These are phyloP conservation scores for Plemyria rubiginata DNA, from an alignment of 2,888 invertebrate species.

Conservation along the genomic window DNA sequence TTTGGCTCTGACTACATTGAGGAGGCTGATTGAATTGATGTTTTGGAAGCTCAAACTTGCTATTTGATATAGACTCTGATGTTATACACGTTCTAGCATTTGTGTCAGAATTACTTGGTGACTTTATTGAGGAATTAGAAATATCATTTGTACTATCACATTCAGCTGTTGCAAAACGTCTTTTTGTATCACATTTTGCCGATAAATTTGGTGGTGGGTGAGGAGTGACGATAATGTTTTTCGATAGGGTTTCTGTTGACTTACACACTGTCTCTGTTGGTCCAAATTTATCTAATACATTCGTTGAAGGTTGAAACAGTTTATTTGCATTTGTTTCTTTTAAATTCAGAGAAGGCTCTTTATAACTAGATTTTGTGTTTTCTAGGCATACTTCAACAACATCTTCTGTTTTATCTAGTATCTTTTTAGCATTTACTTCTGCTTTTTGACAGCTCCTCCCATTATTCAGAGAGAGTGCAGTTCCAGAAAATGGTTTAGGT, in stretches of 20 bases:
- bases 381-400: slow-evolving; percentile 9
- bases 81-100: slow-evolving; percentile 1
- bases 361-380: slow-evolving; percentile 1
- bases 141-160: not conserved
- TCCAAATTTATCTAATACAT: not conserved
- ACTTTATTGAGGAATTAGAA: not conserved
- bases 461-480: slow-evolving; percentile 33
- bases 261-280: not conserved
- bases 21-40: not conserved
- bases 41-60: not conserved
- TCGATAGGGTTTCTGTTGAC: slow-evolving; percentile 2
- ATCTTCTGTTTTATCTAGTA: slow-evolving; percentile 7
- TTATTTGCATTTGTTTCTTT: not conserved
- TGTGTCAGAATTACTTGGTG: not conserved
- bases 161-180: not conserved
- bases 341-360: not conserved
- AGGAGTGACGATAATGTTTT: not conserved
- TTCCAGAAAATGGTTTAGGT: not conserved
- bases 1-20: slow-evolving; percentile 3
- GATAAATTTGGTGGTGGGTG: not conserved
- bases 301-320: slow-evolving; percentile 1
- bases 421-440: slow-evolving; percentile 55
- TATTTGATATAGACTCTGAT: slow-evolving; percentile 4
- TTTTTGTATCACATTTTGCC: slow-evolving; percentile 1
- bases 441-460: slow-evolving; percentile 68